Evolutionary conservation across 1,140 invertebrate species (phyloP).

Genomic region (Schlechtendalia chinensis): DNA sequence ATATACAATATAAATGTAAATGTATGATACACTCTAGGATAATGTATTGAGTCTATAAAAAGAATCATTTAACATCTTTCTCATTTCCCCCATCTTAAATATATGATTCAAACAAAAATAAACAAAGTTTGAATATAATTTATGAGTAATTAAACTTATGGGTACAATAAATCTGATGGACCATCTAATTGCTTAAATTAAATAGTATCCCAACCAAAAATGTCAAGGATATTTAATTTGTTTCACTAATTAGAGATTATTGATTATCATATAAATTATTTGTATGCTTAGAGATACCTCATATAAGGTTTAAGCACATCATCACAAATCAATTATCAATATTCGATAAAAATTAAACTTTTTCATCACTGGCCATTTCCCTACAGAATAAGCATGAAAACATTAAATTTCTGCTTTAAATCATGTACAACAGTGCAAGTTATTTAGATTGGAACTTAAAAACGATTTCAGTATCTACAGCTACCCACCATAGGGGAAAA

Average conservation of each 20-base stretch:
- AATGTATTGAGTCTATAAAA: slow-evolving; percentile 27
- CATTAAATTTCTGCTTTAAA: slow-evolving; percentile 12
- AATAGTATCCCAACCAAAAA: slow-evolving; percentile 14
- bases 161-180: not conserved
- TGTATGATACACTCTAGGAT: slow-evolving; percentile 37
- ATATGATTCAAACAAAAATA: slow-evolving; percentile 24
- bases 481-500: not conserved
- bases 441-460: not conserved
- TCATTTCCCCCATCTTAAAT: not conserved
- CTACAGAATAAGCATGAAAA: slow-evolving; percentile 15
- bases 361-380: slow-evolving; percentile 15
- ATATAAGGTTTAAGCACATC: slow-evolving; percentile 32
- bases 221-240: slow-evolving; percentile 4
- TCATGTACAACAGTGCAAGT: not conserved
- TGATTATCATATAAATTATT: slow-evolving; percentile 26
- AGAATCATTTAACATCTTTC: slow-evolving; percentile 24
- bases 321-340: slow-evolving; percentile 27
- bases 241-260: slow-evolving; percentile 30
- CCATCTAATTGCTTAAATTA: slow-evolving; percentile 12
- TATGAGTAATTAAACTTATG: slow-evolving; percentile 25
- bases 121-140: slow-evolving; percentile 14
- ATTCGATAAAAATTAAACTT: slow-evolving; percentile 32
- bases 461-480: not conserved
- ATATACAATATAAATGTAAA: slow-evolving; percentile 31
- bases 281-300: not conserved